phyloP scores from a whole-genome alignment of 2,113 vertebrate genomes.

The Callocephalon fimbriatum region DNA sequence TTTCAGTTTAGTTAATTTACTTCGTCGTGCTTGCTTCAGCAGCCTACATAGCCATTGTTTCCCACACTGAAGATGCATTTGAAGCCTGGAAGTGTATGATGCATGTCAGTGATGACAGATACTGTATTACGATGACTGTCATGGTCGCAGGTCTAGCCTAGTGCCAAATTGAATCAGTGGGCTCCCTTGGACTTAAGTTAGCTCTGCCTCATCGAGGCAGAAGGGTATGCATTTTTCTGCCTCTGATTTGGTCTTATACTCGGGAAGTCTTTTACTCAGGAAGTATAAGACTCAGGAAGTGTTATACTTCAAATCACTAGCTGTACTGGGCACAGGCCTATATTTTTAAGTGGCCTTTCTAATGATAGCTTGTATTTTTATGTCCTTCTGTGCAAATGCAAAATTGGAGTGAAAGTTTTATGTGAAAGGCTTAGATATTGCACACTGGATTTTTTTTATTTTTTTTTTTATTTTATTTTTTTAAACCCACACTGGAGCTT shows the following conservation, averaged over 20 bases:
- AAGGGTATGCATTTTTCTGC: not conserved
- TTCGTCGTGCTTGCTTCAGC: not conserved
- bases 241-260: not conserved
- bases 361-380: not conserved
- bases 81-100: not conserved
- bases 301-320: not conserved
- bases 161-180: accelerated
- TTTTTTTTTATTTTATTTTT: not conserved
- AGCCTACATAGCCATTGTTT: not conserved
- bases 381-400: not conserved
- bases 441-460: not conserved
- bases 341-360: not conserved
- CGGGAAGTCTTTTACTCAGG: not conserved
- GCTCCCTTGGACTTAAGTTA: not conserved
- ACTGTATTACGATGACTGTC: not conserved
- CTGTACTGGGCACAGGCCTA: not conserved
- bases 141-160: not conserved
- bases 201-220: not conserved
- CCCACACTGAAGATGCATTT: not conserved
- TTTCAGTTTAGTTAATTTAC: not conserved
- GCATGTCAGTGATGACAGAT: not conserved
- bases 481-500: not conserved
- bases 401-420: not conserved
- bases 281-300: not conserved
- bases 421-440: not conserved